Evolutionary conservation across 2,113 vertebrate genomes (phyloP).

Genomic region (Pseudonaja textilis): DNA sequence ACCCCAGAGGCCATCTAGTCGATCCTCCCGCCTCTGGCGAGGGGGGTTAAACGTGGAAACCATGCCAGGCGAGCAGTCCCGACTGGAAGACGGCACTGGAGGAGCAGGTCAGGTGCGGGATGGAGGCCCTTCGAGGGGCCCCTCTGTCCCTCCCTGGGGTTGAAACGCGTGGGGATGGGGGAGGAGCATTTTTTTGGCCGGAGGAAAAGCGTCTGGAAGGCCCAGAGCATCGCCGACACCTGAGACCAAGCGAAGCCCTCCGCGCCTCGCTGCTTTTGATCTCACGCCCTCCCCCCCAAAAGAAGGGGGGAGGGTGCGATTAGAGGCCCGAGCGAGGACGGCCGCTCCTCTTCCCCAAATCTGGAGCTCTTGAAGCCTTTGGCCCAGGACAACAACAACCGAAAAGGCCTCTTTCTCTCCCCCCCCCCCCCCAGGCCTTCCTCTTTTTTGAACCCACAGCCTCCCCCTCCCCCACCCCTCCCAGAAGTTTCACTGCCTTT

Average conservation of each 20-base stretch:
- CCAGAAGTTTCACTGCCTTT: neutral
- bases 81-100: too few species aligned
- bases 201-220: too few species aligned
- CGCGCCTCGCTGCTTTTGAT: neutral
- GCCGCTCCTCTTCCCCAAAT: too few species aligned
- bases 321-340: too few species aligned
- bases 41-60: too few species aligned
- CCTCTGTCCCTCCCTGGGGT: neutral
- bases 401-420: neutral
- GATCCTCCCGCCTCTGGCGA: too few species aligned
- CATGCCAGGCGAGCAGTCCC: too few species aligned
- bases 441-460: neutral
- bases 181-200: neutral
- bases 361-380: neutral
- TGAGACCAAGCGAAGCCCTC: neutral
- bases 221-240: neutral
- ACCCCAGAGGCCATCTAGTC: too few species aligned
- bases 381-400: neutral
- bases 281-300: neutral
- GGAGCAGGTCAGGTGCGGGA: too few species aligned
- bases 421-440: neutral
- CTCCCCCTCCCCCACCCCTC: neutral
- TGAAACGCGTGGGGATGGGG: neutral
- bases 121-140: neutral
- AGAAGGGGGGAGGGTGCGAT: too few species aligned